Conservation (phyloP, 2,888 invertebrate species). For the Lycophotia porphyrea region DNA sequence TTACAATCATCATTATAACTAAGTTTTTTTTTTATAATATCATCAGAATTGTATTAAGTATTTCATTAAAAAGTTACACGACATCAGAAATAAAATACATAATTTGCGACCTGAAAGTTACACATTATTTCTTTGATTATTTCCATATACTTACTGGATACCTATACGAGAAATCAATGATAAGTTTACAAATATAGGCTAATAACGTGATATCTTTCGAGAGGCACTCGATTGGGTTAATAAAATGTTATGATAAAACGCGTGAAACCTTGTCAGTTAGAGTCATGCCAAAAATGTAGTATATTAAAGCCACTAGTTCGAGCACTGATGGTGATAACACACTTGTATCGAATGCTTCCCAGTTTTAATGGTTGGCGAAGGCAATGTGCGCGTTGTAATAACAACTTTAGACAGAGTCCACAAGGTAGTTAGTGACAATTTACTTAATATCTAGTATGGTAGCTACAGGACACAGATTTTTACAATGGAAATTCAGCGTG, state of each 20-base stretch:
- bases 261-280: conserved; percentile 40
- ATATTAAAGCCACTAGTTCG: conserved; percentile 7
- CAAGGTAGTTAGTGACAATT: conserved; percentile 1
- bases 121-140: conserved; percentile 24
- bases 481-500: background rate
- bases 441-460: background rate
- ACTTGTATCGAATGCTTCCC: background rate
- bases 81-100: conserved; percentile 38
- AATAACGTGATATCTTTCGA: conserved; percentile 74
- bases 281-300: conserved; percentile 34
- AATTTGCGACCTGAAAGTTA: conserved; percentile 33
- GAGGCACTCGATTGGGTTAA: conserved; percentile 74
- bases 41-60: conserved; percentile 53
- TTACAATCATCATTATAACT: conserved; percentile 49
- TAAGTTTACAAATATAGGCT: conserved; percentile 70
- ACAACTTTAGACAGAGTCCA: background rate
- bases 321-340: background rate
- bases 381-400: background rate
- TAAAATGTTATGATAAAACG: conserved; percentile 67
- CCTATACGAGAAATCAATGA: conserved; percentile 66
- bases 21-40: conserved; percentile 63
- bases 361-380: background rate
- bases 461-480: background rate
- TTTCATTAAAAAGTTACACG: conserved; percentile 40
- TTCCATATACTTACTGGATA: conserved; percentile 41